Evolutionary conservation across 2,113 vertebrate genomes (phyloP).

Genomic region (Salvelinus namaycush): DNA sequence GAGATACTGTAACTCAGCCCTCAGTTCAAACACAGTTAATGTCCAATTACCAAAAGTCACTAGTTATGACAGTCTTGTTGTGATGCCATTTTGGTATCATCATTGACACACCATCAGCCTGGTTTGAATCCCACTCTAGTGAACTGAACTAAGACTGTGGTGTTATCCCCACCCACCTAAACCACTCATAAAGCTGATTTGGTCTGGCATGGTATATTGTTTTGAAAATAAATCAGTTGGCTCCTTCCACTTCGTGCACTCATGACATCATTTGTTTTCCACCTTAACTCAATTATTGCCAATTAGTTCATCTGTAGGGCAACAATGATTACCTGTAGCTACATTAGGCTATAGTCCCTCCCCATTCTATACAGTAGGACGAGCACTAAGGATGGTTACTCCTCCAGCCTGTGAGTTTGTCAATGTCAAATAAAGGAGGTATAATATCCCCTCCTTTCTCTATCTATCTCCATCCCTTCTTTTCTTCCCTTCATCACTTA

Average conservation of each 20-base stretch:
- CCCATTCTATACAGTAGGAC: constrained; percentile 28
- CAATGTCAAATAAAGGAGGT: constrained; percentile 59
- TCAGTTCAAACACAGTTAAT: too few species aligned
- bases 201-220: constrained; percentile 66
- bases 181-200: constrained; percentile 63
- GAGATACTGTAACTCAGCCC: too few species aligned
- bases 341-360: constrained; percentile 32
- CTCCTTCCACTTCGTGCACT: constrained; percentile 69
- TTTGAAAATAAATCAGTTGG: constrained; percentile 71
- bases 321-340: constrained; percentile 63
- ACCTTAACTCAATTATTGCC: constrained; percentile 78
- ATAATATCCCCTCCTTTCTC: constrained; percentile 58
- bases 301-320: constrained; percentile 74
- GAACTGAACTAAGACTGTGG: constrained; percentile 35
- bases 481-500: constrained; percentile 28
- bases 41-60: not conserved
- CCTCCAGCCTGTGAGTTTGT: constrained; percentile 56
- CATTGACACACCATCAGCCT: not conserved
- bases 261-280: constrained; percentile 72
- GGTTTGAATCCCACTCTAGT: not conserved
- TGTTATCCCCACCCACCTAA: constrained; percentile 19
- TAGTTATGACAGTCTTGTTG: constrained; percentile 2
- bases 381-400: constrained; percentile 35
- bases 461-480: constrained; percentile 34
- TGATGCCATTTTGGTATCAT: not conserved